A percentile compares a stretch with the other conserved stretches of the same genome.
These are phyloP conservation scores for Ochotona princeps DNA, from an alignment of 2,113 vertebrate genomes.

Conservation along the genomic window DNA sequence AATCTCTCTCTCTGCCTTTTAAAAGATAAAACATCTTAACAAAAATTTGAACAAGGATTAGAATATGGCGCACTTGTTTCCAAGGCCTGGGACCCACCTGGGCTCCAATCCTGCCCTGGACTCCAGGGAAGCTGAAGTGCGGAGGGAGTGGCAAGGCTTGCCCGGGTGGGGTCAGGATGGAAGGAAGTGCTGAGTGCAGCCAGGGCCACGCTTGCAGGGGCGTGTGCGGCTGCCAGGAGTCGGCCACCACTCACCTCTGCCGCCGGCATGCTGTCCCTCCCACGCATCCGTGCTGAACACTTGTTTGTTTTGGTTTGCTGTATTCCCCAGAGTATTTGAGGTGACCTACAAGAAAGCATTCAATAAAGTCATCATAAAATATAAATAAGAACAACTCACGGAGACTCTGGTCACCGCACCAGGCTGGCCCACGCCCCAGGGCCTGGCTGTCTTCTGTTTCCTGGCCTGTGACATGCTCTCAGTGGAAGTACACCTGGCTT, in stretches of 20 bases:
- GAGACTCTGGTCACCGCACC: neutral
- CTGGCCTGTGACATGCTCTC: rapidly evolving
- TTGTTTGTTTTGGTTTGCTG: conserved; percentile 57
- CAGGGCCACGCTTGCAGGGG: too few relatives aligned
- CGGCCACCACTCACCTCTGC: neutral
- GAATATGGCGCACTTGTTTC: neutral
- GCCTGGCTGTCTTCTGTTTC: neutral
- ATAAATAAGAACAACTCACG: conserved; percentile 36
- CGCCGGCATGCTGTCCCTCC: neutral
- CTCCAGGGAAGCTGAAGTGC: too few relatives aligned
- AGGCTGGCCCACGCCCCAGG: rapidly evolving
- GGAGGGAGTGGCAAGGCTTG: too few relatives aligned
- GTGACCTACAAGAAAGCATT: conserved; percentile 51
- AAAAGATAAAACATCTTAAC: too few relatives aligned
- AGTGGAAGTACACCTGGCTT: neutral
- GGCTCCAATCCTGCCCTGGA: too few relatives aligned
- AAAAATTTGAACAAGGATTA: neutral
- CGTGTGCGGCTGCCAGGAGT: neutral
- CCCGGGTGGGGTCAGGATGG: too few relatives aligned
- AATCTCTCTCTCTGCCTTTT: too few relatives aligned
- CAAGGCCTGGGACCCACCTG: too few relatives aligned
- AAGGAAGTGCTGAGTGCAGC: rapidly evolving
- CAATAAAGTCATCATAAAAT: conserved; percentile 51
- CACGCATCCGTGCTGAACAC: neutral
- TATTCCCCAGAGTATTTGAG: conserved; percentile 41